Evolutionary conservation across 2,113 vertebrate genomes (phyloP).

Genomic region (Potamarius usumacintae): DNA sequence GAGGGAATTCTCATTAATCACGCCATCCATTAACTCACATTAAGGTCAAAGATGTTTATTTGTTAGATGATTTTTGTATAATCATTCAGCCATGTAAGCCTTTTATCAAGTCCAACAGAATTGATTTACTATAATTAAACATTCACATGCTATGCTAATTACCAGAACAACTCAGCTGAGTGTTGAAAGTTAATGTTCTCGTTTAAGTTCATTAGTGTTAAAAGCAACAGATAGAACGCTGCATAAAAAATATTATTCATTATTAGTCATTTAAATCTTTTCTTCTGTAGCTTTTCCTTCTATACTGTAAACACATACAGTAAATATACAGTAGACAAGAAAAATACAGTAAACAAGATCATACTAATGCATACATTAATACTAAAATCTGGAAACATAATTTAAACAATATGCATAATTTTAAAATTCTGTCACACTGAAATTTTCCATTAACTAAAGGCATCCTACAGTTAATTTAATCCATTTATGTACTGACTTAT

Average conservation of each 20-base stretch:
- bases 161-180: constrained; percentile 27
- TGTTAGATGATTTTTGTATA: constrained; percentile 4
- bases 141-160: constrained; percentile 44
- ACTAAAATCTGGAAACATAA: background rate
- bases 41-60: constrained; percentile 21
- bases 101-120: constrained; percentile 11
- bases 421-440: background rate
- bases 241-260: background rate
- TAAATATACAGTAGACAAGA: background rate
- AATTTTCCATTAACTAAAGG: background rate
- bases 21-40: constrained; percentile 36
- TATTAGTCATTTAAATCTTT: background rate
- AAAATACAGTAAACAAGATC: background rate
- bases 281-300: background rate
- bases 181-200: background rate
- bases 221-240: background rate
- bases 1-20: constrained; percentile 18
- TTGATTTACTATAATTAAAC: constrained; percentile 14
- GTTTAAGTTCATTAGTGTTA: background rate
- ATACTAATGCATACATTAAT: background rate
- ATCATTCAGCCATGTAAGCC: constrained; percentile 1
- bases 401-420: background rate
- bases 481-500: background rate
- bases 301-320: background rate
- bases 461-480: background rate